A percentile compares a stretch with the other conserved stretches of the same genome.
These are phyloP conservation scores for Corythucha ciliata DNA, from an alignment of 2,888 invertebrate species.

Conservation along the genomic window DNA sequence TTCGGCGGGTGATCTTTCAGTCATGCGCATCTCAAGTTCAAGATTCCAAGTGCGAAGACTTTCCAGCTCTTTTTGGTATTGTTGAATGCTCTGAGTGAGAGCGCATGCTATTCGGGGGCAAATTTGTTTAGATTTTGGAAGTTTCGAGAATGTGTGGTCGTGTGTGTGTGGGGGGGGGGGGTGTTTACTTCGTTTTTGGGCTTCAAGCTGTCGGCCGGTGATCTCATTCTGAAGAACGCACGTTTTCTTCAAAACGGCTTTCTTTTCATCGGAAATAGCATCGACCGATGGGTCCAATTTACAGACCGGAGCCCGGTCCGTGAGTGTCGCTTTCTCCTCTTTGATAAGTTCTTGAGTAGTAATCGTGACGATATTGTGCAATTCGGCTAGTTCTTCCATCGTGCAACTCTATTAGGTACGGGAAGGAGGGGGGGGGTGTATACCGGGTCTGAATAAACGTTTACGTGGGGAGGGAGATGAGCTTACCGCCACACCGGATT, in stretches of 20 bases:
- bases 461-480: no score
- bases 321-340: constrained; percentile 17
- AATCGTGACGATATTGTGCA: constrained; percentile 21
- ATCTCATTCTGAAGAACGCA: constrained; percentile 26
- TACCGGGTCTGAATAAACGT: no score
- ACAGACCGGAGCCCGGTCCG: constrained; percentile 22
- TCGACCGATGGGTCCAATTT: constrained; percentile 18
- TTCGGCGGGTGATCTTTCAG: constrained; percentile 19
- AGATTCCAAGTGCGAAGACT: constrained; percentile 22
- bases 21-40: constrained; percentile 22
- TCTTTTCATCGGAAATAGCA: constrained; percentile 24
- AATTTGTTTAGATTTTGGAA: background rate
- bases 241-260: constrained; percentile 24
- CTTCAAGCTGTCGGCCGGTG: constrained; percentile 22
- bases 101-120: constrained; percentile 24
- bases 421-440: no score
- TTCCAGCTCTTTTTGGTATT: constrained; percentile 26
- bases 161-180: background rate
- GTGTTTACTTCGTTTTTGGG: constrained; percentile 26
- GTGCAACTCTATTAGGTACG: no score
- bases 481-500: constrained; percentile 21
- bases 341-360: constrained; percentile 22
- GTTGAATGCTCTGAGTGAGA: constrained; percentile 25
- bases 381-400: constrained; percentile 25
- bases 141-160: background rate